A percentile compares a stretch with the other conserved stretches of the same genome.
phyloP scores from a whole-genome alignment of 23 tunicate genomes.

The Oikopleura dioica region DNA sequence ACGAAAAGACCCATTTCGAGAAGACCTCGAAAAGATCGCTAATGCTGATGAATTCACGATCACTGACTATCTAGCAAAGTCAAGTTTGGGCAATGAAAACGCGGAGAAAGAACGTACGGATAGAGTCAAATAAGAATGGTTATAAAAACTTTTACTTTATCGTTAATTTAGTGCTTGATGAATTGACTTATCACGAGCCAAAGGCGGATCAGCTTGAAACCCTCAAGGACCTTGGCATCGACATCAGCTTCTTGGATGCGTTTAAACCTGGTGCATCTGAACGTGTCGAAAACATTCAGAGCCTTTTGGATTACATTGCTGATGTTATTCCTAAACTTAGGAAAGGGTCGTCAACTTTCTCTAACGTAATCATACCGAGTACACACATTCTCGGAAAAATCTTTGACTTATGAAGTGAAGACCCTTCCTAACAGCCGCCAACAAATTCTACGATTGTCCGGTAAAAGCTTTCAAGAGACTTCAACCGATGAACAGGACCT shows the following conservation, averaged over 20 bases:
- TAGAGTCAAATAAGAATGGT: neutral
- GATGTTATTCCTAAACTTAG: too few species aligned
- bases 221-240: neutral
- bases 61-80: neutral
- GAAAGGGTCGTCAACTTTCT: too few species aligned
- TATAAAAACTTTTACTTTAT: neutral
- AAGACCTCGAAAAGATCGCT: neutral
- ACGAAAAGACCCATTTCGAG: neutral
- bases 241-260: neutral
- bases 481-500: neutral
- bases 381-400: too few species aligned
- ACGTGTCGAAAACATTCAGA: too few species aligned
- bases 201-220: neutral
- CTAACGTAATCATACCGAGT: too few species aligned
- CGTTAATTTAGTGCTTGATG: neutral
- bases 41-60: neutral
- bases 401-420: too few species aligned
- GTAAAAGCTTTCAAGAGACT: neutral
- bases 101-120: neutral
- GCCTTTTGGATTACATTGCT: too few species aligned
- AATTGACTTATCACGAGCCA: neutral
- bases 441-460: neutral
- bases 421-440: too few species aligned
- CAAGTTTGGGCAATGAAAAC: neutral
- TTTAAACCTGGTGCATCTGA: neutral